Conservation (phyloP, 2,888 invertebrate species). For the Drosophila multiciliata region DNA sequence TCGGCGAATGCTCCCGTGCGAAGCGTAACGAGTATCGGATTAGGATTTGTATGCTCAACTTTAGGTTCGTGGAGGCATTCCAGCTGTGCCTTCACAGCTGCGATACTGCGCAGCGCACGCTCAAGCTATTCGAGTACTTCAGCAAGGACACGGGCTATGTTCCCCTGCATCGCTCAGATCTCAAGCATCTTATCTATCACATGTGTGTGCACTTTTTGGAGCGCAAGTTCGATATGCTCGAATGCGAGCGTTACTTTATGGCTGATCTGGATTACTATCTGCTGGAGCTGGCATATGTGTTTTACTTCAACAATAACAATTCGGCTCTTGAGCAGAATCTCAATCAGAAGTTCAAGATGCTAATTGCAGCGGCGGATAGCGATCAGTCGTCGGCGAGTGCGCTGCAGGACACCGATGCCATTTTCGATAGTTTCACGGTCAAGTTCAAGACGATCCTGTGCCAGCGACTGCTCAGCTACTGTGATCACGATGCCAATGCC, state of each 20-base stretch:
- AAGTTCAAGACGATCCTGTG: slow-evolving; percentile 85
- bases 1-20: slow-evolving; percentile 79
- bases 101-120: slow-evolving; percentile 76
- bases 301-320: slow-evolving; percentile 85
- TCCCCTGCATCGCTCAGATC: slow-evolving; percentile 83
- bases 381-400: slow-evolving; percentile 56
- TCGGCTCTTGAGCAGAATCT: slow-evolving; percentile 83
- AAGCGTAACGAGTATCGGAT: slow-evolving; percentile 83
- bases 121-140: slow-evolving; percentile 85
- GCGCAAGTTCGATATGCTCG: slow-evolving; percentile 81
- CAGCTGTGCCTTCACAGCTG: slow-evolving; percentile 82
- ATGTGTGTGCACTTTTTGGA: slow-evolving; percentile 83
- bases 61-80: slow-evolving; percentile 84
- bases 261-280: slow-evolving; percentile 84
- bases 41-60: slow-evolving; percentile 84
- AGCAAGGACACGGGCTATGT: slow-evolving; percentile 85
- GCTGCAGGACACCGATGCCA: slow-evolving; percentile 83
- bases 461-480: slow-evolving; percentile 83
- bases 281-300: slow-evolving; percentile 84
- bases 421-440: slow-evolving; percentile 84
- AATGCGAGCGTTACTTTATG: slow-evolving; percentile 84
- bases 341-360: slow-evolving; percentile 82
- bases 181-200: slow-evolving; percentile 84
- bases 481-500: slow-evolving; percentile 62
- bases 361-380: slow-evolving; percentile 72